Evolutionary conservation across 2,797 vertebrate species (phyloP).

Genomic region (Takifugu ocellatus): DNA sequence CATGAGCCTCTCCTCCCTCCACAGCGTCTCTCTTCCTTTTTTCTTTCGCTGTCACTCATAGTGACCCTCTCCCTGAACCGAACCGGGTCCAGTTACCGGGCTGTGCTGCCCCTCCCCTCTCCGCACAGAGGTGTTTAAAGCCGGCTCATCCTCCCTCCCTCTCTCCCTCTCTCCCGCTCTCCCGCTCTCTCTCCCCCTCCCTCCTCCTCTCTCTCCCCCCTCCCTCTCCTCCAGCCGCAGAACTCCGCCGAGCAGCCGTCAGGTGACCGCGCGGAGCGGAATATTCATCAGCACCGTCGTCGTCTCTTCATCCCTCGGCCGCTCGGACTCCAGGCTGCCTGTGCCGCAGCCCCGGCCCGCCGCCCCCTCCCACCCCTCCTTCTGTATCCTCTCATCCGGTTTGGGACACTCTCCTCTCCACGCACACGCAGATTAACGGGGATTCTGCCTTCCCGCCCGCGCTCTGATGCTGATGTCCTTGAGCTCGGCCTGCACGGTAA

Average conservation of each 20-base stretch:
- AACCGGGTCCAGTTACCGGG: conserved; percentile 29
- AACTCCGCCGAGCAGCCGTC: conserved; percentile 54
- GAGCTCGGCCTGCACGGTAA: conserved; percentile 83
- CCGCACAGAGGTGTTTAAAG: conserved; percentile 52
- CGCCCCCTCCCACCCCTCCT: conserved; percentile 2
- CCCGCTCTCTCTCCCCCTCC: not conserved
- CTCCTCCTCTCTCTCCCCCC: not conserved
- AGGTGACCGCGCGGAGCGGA: conserved; percentile 66
- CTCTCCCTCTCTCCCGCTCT: conserved; percentile 1
- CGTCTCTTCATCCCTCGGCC: conserved; percentile 49
- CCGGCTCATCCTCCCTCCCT: conserved; percentile 44
- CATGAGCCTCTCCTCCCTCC: conserved; percentile 56
- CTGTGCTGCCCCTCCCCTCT: conserved; percentile 8
- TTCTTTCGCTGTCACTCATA: conserved; percentile 25
- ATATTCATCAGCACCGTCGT: conserved; percentile 62
- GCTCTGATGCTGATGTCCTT: conserved; percentile 79
- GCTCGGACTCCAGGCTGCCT: conserved; percentile 39
- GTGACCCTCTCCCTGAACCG: conserved; percentile 7
- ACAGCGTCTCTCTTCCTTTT: conserved; percentile 38
- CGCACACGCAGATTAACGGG: conserved; percentile 64
- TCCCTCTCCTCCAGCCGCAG: conserved; percentile 54
- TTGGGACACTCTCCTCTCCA: conserved; percentile 54
- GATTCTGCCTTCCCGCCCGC: conserved; percentile 66
- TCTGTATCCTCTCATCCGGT: conserved; percentile 51
- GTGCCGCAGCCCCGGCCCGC: conserved; percentile 27